Percentiles rank a stretch among this genome's conserved stretches.
Evolutionary conservation across 1,140 invertebrate genomes (phyloP).

Genomic region (Eupeodes corollae): DNA sequence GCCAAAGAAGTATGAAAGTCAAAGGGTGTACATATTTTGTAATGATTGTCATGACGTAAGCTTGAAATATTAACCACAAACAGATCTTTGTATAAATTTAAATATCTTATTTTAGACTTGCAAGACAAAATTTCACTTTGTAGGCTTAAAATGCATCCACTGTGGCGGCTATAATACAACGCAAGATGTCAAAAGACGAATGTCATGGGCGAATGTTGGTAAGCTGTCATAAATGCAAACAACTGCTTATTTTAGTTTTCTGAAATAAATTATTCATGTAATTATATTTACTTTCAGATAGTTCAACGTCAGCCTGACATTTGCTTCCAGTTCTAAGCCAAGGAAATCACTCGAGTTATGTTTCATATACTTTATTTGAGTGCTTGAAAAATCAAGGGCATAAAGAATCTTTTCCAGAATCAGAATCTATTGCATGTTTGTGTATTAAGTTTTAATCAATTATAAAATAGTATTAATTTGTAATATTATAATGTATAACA

Average conservation of each 20-base stretch:
- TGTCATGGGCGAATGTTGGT: constrained; percentile 21
- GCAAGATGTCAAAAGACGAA: constrained; percentile 39
- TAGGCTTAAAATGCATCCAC: constrained; percentile 69
- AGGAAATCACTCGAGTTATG: no score
- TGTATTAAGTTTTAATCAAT: no score
- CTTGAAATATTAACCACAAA: background rate
- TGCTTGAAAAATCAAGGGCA: no score
- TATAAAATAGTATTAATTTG: no score
- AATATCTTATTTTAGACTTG: constrained; percentile 50
- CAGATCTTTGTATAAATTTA: constrained; percentile 9
- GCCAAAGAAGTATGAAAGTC: constrained; percentile 67
- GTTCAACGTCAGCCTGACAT: constrained; percentile 29
- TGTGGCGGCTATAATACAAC: constrained; percentile 83
- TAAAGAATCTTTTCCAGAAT: no score
- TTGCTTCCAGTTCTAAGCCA: constrained; percentile 1
- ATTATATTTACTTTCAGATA: constrained; percentile 14
- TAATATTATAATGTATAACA: no score
- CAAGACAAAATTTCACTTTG: constrained; percentile 69
- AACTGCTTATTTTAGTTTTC: background rate
- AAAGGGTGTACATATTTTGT: constrained; percentile 67
- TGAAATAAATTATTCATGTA: background rate
- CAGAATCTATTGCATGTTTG: no score
- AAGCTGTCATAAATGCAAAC: background rate
- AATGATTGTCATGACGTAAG: constrained; percentile 78
- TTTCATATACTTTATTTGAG: no score